These are phyloP conservation scores for Trematomus loennbergii DNA, from an alignment of 2,113 vertebrate species.

Conservation along the genomic window DNA sequence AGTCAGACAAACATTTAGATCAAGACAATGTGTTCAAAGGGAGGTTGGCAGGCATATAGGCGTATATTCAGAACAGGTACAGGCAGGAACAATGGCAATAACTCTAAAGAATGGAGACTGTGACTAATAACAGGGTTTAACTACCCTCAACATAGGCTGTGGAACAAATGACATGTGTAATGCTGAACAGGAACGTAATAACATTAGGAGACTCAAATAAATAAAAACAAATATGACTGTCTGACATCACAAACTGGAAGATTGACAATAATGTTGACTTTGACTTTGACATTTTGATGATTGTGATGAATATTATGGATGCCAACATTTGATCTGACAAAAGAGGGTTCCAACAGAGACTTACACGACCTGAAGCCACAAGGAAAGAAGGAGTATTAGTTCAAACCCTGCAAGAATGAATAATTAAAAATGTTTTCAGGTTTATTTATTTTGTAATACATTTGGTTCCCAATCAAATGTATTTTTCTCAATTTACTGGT, in stretches of 20 bases:
- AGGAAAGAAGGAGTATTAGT: not conserved
- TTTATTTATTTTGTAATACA: no score
- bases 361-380: not conserved
- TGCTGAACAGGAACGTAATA: not conserved
- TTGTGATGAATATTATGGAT: constrained; percentile 4
- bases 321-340: not conserved
- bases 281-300: not conserved
- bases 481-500: no score
- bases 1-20: constrained; percentile 1
- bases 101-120: not conserved
- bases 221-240: no score
- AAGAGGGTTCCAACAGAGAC: not conserved
- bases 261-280: no score
- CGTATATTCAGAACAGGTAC: constrained; percentile 40
- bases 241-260: no score
- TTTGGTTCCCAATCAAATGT: no score
- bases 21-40: constrained; percentile 25
- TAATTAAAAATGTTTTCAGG: no score
- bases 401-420: not conserved
- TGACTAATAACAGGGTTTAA: constrained; percentile 41
- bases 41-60: constrained; percentile 4
- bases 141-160: not conserved
- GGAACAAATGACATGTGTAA: constrained; percentile 23
- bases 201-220: no score
- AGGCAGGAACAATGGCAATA: constrained; percentile 47